Evolutionary conservation across 2,797 vertebrate genomes (phyloP).

Genomic region (Rhodeus uyekii): DNA sequence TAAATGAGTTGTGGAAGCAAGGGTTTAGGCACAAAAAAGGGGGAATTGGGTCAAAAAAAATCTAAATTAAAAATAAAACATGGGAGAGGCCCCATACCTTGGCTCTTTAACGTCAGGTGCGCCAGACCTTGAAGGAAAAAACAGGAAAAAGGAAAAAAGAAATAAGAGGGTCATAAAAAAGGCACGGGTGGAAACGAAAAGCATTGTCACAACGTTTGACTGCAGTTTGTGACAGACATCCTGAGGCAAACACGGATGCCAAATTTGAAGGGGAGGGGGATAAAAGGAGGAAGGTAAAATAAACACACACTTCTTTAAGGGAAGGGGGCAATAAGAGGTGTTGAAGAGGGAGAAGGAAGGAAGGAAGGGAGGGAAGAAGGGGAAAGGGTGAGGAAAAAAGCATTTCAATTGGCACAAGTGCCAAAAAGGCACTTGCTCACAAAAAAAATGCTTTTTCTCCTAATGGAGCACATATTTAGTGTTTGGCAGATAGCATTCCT

Average conservation of each 20-base stretch:
- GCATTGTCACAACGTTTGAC: constrained; percentile 89
- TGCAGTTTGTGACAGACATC: constrained; percentile 91
- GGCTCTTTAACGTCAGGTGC: constrained; percentile 97
- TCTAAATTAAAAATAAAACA: constrained; percentile 69
- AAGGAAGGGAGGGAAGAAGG: constrained; percentile 68
- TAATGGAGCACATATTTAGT: constrained; percentile 85
- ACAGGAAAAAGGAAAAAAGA: constrained; percentile 88
- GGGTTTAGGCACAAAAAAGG: constrained; percentile 33
- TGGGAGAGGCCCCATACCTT: constrained; percentile 91
- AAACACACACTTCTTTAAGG: constrained; percentile 80
- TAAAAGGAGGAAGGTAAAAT: constrained; percentile 68
- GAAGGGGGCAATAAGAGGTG: constrained; percentile 63
- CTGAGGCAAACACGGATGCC: constrained; percentile 84
- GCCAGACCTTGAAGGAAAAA: constrained; percentile 96
- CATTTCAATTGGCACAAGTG: constrained; percentile 81
- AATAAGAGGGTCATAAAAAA: constrained; percentile 87
- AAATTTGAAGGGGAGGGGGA: constrained; percentile 63
- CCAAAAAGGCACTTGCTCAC: constrained; percentile 76
- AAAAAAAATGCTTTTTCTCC: constrained; percentile 83
- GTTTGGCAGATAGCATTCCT: constrained; percentile 78
- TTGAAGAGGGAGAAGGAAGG: constrained; percentile 70
- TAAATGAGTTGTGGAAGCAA: constrained; percentile 45
- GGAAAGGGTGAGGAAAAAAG: constrained; percentile 79
- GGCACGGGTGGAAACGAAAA: constrained; percentile 78
- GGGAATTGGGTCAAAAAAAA: constrained; percentile 63